Evolutionary conservation across 1,140 invertebrate genomes (phyloP).

Genomic region (Hyles euphorbiae): DNA sequence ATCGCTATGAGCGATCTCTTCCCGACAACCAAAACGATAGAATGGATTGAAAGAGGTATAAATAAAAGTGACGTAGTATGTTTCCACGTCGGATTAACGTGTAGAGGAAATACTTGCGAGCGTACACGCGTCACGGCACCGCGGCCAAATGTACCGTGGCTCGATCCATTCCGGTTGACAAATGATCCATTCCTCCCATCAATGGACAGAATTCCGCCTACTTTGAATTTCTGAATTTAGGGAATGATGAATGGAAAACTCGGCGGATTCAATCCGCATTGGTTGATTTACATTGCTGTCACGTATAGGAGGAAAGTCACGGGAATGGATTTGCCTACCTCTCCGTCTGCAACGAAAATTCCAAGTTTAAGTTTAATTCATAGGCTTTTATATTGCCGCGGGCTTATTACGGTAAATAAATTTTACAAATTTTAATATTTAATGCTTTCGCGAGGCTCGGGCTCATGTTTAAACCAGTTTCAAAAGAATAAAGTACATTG

Average conservation of each 20-base stretch:
- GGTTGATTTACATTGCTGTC: conserved; percentile 37
- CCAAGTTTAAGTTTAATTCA: neutral
- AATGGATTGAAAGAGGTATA: no score
- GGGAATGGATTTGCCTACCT: conserved; percentile 40
- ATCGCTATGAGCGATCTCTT: no score
- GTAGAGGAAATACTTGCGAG: conserved; percentile 1
- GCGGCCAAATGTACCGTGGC: conserved; percentile 6
- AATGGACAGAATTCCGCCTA: neutral
- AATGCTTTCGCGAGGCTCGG: no score
- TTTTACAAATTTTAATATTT: no score
- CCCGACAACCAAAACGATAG: no score
- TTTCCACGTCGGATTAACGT: no score
- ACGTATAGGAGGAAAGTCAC: conserved; percentile 39
- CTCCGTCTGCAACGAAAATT: conserved; percentile 2
- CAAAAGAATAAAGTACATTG: no score
- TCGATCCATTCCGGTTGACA: conserved; percentile 3
- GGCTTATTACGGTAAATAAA: no score
- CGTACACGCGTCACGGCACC: neutral
- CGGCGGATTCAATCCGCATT: neutral
- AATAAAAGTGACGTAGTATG: no score
- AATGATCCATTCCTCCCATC: conserved; percentile 1
- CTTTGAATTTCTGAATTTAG: conserved; percentile 6
- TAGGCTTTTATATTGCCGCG: no score
- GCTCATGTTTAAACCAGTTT: no score
- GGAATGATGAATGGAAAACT: conserved; percentile 5